Conservation (phyloP, 2,113 vertebrate genomes). For the Poecilia latipinna region DNA sequence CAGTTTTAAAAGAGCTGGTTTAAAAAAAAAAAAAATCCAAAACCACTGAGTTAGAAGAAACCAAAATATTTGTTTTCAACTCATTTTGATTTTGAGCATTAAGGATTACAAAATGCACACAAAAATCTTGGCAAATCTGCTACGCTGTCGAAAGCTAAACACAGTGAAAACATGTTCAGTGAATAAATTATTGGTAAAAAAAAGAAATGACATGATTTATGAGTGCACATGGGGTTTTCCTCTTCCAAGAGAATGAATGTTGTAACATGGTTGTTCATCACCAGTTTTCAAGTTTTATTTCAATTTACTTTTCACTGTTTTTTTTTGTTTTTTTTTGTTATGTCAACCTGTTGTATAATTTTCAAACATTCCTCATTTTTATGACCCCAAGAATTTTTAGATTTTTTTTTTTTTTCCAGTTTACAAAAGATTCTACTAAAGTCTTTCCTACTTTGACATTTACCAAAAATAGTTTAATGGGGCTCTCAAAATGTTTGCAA, state of each 20-base stretch:
- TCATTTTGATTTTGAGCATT: neutral
- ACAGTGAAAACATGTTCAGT: neutral
- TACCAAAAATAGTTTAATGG: no score
- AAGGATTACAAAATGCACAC: neutral
- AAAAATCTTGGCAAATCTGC: neutral
- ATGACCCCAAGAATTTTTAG: neutral
- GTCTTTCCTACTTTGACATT: no score
- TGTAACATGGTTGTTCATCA: neutral
- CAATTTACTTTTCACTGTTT: neutral
- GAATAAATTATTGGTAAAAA: conserved; percentile 1
- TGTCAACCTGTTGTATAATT: neutral
- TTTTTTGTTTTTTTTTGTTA: neutral
- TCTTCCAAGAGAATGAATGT: neutral
- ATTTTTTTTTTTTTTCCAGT: no score
- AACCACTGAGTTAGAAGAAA: neutral
- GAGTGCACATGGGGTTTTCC: neutral
- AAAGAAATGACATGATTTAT: neutral
- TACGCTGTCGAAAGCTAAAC: neutral
- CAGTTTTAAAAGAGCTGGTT: neutral
- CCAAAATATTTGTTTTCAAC: neutral
- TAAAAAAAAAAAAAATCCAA: no score
- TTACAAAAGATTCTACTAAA: no score
- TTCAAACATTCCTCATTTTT: neutral
- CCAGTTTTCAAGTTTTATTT: neutral
- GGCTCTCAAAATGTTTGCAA: no score